Conservation (phyloP, 2,888 invertebrate species). For the Bugulina stolonifera region DNA sequence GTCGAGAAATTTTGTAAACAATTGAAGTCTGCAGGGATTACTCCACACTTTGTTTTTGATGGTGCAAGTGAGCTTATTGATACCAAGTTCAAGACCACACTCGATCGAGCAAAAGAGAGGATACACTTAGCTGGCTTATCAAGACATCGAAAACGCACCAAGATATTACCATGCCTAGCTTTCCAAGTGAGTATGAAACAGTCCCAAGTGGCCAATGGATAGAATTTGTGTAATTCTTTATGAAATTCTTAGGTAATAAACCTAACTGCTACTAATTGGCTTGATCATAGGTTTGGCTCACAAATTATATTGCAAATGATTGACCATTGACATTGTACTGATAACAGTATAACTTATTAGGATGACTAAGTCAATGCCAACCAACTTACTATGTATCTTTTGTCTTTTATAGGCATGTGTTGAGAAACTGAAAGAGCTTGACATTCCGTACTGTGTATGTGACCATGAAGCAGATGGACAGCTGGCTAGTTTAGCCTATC, state of each 20-base stretch:
- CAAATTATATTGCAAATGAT: no score
- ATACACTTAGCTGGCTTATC: constrained; percentile 33
- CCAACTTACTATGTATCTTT: no score
- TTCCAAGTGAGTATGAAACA: background rate
- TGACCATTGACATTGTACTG: no score
- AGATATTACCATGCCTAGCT: constrained; percentile 19
- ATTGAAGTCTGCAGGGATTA: constrained; percentile 38
- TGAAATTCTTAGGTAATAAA: no score
- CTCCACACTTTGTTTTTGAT: constrained; percentile 49
- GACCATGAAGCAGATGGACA: constrained; percentile 85
- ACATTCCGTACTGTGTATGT: constrained; percentile 66
- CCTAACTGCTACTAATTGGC: no score
- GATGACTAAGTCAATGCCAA: no score
- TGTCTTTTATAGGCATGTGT: background rate
- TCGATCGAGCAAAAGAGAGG: constrained; percentile 38
- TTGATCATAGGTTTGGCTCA: no score
- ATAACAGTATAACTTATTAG: no score
- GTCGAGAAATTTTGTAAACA: constrained; percentile 37
- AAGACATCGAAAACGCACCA: constrained; percentile 4
- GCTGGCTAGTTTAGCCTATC: constrained; percentile 73
- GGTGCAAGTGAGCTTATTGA: constrained; percentile 47
- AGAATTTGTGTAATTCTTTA: no score
- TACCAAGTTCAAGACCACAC: constrained; percentile 42
- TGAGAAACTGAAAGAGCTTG: constrained; percentile 61
- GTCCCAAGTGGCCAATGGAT: no score